Evolutionary conservation across 2,797 vertebrate genomes (phyloP).

Genomic region (Octomys mimax): DNA sequence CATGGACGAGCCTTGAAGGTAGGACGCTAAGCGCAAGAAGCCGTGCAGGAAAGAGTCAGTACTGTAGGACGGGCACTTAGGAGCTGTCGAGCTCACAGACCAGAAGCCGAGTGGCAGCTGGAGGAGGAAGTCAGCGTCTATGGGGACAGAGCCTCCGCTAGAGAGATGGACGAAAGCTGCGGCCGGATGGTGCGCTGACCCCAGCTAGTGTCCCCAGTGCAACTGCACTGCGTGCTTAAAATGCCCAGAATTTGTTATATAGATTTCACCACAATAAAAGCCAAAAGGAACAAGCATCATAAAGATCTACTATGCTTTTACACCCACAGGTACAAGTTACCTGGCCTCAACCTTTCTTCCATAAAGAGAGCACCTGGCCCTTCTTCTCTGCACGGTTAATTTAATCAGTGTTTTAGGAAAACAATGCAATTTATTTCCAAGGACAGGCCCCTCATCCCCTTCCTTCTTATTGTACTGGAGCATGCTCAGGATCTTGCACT

Average conservation of each 20-base stretch:
- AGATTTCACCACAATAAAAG: not conserved
- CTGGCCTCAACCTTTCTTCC: not conserved
- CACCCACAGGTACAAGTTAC: not conserved
- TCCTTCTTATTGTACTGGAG: not conserved
- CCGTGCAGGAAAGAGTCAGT: not conserved
- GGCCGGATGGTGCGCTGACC: not conserved
- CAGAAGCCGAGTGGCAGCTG: not conserved
- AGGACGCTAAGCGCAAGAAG: not conserved
- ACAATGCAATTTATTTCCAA: not conserved
- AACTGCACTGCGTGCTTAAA: not conserved
- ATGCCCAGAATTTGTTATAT: not conserved
- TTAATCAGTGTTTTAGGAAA: slow-evolving; percentile 21
- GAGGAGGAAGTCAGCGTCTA: not conserved
- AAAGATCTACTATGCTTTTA: not conserved
- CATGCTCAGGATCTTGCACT: no score
- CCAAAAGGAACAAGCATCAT: not conserved
- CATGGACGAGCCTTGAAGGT: not conserved
- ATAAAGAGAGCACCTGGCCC: not conserved
- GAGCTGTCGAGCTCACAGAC: not conserved
- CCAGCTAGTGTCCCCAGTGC: not conserved
- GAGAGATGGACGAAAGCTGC: not conserved
- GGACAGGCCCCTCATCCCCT: not conserved
- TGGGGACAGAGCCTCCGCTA: not conserved
- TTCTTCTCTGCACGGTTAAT: slow-evolving; percentile 19
- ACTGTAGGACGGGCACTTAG: not conserved